phyloP scores from a whole-genome alignment of 2,888 invertebrate genomes.

The Kryphioiulus occultus region DNA sequence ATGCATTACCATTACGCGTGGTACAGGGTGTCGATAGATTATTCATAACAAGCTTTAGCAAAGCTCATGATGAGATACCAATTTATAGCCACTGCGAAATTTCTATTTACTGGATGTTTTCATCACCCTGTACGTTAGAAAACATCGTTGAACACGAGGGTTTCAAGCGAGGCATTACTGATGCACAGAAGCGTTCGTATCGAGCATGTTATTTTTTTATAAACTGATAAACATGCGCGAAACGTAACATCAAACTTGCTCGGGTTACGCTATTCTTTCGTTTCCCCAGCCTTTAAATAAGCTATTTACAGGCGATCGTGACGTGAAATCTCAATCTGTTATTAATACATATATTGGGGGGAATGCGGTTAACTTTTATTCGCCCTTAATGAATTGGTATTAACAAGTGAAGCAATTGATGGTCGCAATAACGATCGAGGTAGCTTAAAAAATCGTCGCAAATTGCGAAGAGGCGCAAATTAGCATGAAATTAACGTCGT shows the following conservation, averaged over 20 bases:
- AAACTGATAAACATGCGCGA: slow-evolving; percentile 24
- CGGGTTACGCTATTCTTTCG: neutral
- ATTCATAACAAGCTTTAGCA: too few species aligned
- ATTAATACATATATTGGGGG: neutral
- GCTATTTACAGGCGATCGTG: neutral
- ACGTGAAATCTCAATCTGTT: neutral
- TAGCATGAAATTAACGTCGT: neutral
- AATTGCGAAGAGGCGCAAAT: neutral
- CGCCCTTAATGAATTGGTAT: neutral
- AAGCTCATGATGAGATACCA: too few species aligned
- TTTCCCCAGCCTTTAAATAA: neutral
- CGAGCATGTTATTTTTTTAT: neutral
- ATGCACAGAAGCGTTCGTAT: neutral
- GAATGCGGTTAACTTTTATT: neutral
- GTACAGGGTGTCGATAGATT: too few species aligned
- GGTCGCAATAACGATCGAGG: neutral
- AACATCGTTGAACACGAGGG: neutral
- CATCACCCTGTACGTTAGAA: neutral
- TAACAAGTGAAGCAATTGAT: neutral
- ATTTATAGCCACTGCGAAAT: too few species aligned
- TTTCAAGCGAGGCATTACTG: neutral
- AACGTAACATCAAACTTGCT: neutral
- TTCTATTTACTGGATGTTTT: neutral
- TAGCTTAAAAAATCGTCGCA: neutral
- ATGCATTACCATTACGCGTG: too few species aligned